These are phyloP conservation scores for Eulemur rubriventer DNA, from an alignment of 2,797 vertebrate species.

Conservation along the genomic window DNA sequence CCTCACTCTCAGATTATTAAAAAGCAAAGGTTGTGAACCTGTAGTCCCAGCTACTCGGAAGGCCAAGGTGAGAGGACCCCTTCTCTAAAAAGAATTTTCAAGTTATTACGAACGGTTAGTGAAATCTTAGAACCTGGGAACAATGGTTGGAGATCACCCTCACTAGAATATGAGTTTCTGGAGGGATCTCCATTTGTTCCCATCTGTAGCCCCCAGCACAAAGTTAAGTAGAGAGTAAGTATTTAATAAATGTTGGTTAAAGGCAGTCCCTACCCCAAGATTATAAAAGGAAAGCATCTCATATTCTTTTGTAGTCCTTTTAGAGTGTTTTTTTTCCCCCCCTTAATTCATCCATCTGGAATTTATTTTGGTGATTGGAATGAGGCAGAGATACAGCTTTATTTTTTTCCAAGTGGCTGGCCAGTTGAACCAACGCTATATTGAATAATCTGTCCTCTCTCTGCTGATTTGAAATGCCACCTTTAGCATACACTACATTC, in stretches of 20 bases:
- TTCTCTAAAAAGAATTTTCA: neutral
- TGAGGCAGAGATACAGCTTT: slow-evolving; percentile 34
- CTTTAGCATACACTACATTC: slow-evolving; percentile 24
- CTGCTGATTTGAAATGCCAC: slow-evolving; percentile 4
- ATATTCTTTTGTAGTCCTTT: slow-evolving; percentile 8
- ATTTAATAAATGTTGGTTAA: neutral
- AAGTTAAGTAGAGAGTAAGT: neutral
- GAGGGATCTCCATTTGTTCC: neutral
- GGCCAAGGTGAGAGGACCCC: neutral
- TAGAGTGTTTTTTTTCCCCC: neutral
- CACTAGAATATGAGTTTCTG: neutral
- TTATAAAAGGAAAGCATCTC: neutral
- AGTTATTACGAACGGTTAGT: neutral
- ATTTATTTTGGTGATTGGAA: slow-evolving; percentile 55
- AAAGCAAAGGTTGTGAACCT: neutral
- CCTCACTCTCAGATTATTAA: neutral
- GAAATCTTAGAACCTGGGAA: neutral
- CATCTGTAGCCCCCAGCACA: neutral
- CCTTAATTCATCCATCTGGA: slow-evolving; percentile 44
- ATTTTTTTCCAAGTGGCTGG: slow-evolving; percentile 38
- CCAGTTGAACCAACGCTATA: slow-evolving; percentile 20
- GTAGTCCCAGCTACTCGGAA: neutral
- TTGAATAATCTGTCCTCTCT: slow-evolving; percentile 14
- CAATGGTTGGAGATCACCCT: neutral
- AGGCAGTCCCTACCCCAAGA: slow-evolving; percentile 22